A percentile compares a stretch with the other conserved stretches of the same genome.
Evolutionary conservation across 53 echinoderm and acorn worm genomes (phyloP).

Genomic region (Holothuria leucospilota): DNA sequence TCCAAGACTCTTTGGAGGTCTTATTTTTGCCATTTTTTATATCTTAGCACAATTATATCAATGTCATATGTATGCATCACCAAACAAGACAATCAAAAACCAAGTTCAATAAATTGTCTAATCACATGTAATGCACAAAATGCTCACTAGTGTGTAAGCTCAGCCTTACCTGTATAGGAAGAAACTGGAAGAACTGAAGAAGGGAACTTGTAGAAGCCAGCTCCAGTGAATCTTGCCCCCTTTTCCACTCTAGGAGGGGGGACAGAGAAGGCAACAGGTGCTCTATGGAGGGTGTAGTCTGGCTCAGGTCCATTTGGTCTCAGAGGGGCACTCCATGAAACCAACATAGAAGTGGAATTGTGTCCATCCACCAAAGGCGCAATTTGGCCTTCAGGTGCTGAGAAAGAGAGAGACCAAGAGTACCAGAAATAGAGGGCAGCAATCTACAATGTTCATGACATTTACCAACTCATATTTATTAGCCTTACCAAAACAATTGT

Average conservation of each 20-base stretch:
- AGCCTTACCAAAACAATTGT: too few relatives aligned
- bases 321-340: constrained; percentile 87
- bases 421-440: background rate
- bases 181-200: constrained; percentile 81
- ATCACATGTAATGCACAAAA: too few relatives aligned
- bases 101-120: too few relatives aligned
- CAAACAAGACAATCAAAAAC: too few relatives aligned
- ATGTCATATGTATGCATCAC: too few relatives aligned
- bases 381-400: constrained; percentile 79
- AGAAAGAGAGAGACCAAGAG: background rate
- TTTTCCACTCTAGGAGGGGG: constrained; percentile 86
- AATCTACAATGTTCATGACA: too few relatives aligned
- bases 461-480: too few relatives aligned
- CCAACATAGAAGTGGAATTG: constrained; percentile 80
- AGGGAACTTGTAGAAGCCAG: constrained; percentile 84
- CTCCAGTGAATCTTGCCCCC: constrained; percentile 95
- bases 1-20: too few relatives aligned
- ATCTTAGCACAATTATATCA: too few relatives aligned
- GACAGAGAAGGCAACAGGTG: constrained; percentile 73
- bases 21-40: too few relatives aligned
- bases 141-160: too few relatives aligned
- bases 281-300: constrained; percentile 74
- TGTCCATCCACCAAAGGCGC: constrained; percentile 83
- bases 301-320: constrained; percentile 95
- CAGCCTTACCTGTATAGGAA: constrained; percentile 81